Conservation (phyloP, 2,113 vertebrate species). For the Gorsachius goisagi region DNA sequence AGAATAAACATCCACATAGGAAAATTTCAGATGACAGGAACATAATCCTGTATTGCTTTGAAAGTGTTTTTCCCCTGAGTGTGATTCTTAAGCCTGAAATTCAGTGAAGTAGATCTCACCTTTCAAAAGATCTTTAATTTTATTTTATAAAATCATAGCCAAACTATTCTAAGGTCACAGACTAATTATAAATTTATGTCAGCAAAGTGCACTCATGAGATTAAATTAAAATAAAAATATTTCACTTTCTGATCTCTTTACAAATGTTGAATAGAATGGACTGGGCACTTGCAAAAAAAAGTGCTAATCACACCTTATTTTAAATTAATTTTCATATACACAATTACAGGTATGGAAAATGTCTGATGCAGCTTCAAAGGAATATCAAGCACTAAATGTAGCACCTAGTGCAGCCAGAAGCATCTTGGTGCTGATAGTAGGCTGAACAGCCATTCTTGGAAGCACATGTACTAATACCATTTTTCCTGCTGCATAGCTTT, state of each 20-base stretch:
- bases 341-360: not conserved
- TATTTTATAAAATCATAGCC: not conserved
- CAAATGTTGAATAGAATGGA: not conserved
- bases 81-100: not conserved
- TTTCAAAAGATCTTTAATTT: not conserved
- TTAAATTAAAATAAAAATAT: not conserved
- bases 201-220: not conserved
- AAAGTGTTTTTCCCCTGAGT: not conserved
- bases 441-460: not conserved
- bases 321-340: not conserved
- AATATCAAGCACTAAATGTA: not conserved
- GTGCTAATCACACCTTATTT: not conserved
- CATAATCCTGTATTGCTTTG: not conserved
- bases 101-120: not conserved
- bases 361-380: not conserved
- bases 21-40: not conserved
- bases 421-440: not conserved
- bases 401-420: not conserved
- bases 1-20: not conserved
- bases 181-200: not conserved
- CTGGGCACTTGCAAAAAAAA: not conserved
- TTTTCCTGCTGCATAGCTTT: constrained; percentile 20
- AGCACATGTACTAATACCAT: constrained; percentile 29
- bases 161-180: not conserved
- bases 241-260: not conserved